phyloP scores from a whole-genome alignment of 2,797 vertebrate species.

The Pangasius djambal region DNA sequence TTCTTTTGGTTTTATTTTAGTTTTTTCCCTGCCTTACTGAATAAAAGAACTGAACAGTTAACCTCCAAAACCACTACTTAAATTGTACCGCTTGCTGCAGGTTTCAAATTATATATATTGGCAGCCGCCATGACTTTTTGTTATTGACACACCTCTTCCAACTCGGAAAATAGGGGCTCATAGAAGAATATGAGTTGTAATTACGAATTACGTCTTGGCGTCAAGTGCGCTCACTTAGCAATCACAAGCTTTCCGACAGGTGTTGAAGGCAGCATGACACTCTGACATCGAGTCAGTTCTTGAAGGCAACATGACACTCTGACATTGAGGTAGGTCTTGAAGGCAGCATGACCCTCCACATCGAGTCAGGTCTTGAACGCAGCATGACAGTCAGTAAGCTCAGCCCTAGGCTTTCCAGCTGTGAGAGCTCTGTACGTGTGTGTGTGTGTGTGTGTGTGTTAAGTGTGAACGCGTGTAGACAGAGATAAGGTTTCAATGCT shows the following conservation, averaged over 20 bases:
- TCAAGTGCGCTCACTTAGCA: background rate
- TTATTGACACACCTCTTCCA: background rate
- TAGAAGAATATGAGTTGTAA: background rate
- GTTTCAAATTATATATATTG: background rate
- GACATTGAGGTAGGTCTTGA: no score
- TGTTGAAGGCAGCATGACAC: background rate
- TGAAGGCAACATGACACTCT: no score
- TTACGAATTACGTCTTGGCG: background rate
- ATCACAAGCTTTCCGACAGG: background rate
- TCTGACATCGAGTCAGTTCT: no score
- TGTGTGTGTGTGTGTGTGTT: background rate
- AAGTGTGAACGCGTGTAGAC: constrained; percentile 26
- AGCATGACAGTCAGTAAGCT: no score
- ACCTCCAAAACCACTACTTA: background rate
- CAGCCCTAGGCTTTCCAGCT: background rate
- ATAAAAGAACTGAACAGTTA: background rate
- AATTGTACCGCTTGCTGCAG: background rate
- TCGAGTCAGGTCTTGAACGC: background rate
- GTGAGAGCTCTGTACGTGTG: background rate
- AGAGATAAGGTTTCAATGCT: constrained; percentile 51
- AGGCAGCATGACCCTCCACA: no score
- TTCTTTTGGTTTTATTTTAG: background rate
- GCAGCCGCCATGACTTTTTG: no score
- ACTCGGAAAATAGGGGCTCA: background rate
- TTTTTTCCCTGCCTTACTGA: background rate